Percentiles rank a stretch among this genome's conserved stretches.
Conservation (phyloP, 2,888 invertebrate genomes). For the Morpho helenor region DNA sequence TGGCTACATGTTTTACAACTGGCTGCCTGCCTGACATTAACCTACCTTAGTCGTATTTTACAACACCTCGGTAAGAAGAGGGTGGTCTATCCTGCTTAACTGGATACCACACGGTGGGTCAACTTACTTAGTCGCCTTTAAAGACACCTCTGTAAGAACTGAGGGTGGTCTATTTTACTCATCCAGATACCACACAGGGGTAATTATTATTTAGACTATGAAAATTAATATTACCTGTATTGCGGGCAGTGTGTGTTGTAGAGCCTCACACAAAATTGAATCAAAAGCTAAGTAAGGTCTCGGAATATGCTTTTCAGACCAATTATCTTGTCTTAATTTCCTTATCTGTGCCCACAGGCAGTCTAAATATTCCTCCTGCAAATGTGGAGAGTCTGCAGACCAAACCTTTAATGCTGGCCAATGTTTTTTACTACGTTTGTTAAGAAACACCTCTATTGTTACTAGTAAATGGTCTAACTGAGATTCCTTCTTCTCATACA, state of each 20-base stretch:
- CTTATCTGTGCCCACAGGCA: slow-evolving; percentile 93
- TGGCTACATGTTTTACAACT: too few relatives aligned
- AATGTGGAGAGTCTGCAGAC: slow-evolving; percentile 96
- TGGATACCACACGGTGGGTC: too few relatives aligned
- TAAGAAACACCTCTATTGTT: slow-evolving; percentile 93
- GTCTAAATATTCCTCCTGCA: slow-evolving; percentile 97
- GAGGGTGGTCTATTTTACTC: too few relatives aligned
- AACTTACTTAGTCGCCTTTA: too few relatives aligned
- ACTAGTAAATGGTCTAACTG: slow-evolving; percentile 94
- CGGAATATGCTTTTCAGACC: slow-evolving; percentile 97
- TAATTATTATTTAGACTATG: background rate
- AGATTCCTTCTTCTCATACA: slow-evolving; percentile 97
- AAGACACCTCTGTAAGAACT: too few relatives aligned
- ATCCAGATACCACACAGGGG: too few relatives aligned
- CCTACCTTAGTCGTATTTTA: too few relatives aligned
- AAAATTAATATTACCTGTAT: slow-evolving; percentile 72
- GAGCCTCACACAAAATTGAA: slow-evolving; percentile 94
- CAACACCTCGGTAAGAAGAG: too few relatives aligned
- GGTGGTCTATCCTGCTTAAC: too few relatives aligned
- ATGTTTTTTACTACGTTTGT: slow-evolving; percentile 95
- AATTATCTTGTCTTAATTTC: slow-evolving; percentile 94
- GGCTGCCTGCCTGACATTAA: too few relatives aligned
- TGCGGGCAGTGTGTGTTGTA: slow-evolving; percentile 96
- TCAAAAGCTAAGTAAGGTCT: slow-evolving; percentile 98
- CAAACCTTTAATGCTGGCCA: slow-evolving; percentile 95